phyloP scores from a whole-genome alignment of 2,797 vertebrate species.

The Macrochelys suwanniensis region DNA sequence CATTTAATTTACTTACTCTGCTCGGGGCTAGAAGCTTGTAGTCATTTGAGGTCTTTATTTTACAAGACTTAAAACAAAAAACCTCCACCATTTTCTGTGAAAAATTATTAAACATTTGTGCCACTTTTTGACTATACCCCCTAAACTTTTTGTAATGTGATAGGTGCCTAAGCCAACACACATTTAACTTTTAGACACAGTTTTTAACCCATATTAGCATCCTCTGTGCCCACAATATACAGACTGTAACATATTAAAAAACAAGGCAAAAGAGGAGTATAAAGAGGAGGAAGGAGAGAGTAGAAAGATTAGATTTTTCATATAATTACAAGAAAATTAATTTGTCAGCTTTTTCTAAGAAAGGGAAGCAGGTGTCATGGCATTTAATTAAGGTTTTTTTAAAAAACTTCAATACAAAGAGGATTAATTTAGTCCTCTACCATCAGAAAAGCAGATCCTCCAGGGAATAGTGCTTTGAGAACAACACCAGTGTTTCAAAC shows the following conservation, averaged over 20 bases:
- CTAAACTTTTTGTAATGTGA: conserved; percentile 65
- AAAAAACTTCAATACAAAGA: background rate
- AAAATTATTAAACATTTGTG: background rate
- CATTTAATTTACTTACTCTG: conserved; percentile 74
- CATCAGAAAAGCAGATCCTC: background rate
- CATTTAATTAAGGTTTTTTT: background rate
- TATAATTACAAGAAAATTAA: background rate
- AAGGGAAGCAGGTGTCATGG: background rate
- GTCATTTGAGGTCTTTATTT: conserved; percentile 65
- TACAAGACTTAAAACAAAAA: conserved; percentile 46
- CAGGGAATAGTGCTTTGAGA: background rate
- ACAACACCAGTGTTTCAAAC: background rate
- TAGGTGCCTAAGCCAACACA: conserved; percentile 34
- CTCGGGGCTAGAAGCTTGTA: conserved; percentile 31
- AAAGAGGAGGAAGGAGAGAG: background rate
- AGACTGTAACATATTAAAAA: background rate
- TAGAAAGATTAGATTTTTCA: background rate
- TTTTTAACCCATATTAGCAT: background rate
- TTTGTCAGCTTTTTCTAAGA: background rate
- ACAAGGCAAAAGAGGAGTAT: background rate
- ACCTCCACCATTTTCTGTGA: background rate
- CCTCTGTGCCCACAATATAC: background rate
- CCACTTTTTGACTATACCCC: conserved; percentile 45
- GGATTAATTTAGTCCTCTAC: background rate
- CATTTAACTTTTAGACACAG: conserved; percentile 63